Percentiles rank a stretch among this genome's conserved stretches.
Evolutionary conservation across 2,797 vertebrate genomes (phyloP).

Genomic region (Dendrocincla tyrannina): DNA sequence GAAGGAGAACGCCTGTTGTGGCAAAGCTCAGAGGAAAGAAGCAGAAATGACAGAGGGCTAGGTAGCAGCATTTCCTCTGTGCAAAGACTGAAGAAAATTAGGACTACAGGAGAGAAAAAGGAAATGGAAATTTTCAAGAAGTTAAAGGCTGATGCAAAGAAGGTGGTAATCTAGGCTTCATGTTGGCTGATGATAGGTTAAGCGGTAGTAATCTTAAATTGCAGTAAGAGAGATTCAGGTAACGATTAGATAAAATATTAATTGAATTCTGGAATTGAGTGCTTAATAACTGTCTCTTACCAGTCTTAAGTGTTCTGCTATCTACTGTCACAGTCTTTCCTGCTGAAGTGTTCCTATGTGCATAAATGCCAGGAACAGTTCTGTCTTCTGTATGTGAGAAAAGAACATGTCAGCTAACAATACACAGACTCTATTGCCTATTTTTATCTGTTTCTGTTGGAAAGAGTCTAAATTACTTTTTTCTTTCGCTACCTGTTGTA

Average conservation of each 20-base stretch:
- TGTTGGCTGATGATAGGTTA: neutral
- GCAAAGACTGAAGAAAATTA: neutral
- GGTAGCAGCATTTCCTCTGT: neutral
- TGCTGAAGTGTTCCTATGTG: neutral
- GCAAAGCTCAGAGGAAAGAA: neutral
- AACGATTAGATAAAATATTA: neutral
- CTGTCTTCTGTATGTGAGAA: neutral
- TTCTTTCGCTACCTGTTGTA: neutral
- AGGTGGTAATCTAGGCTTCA: neutral
- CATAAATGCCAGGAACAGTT: neutral
- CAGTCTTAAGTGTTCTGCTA: neutral
- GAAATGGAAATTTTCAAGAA: neutral
- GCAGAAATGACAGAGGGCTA: neutral
- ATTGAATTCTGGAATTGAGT: neutral
- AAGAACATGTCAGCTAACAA: neutral
- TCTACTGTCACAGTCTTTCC: neutral
- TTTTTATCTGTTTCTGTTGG: neutral
- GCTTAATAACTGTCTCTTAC: neutral
- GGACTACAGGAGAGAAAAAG: neutral
- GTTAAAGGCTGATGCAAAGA: neutral
- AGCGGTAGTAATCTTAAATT: neutral
- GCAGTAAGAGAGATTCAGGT: neutral
- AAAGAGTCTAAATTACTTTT: neutral
- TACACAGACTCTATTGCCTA: neutral
- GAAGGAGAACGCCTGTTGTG: neutral